Evolutionary conservation across 2,113 vertebrate species (phyloP).

Genomic region (Pseudonaja textilis): DNA sequence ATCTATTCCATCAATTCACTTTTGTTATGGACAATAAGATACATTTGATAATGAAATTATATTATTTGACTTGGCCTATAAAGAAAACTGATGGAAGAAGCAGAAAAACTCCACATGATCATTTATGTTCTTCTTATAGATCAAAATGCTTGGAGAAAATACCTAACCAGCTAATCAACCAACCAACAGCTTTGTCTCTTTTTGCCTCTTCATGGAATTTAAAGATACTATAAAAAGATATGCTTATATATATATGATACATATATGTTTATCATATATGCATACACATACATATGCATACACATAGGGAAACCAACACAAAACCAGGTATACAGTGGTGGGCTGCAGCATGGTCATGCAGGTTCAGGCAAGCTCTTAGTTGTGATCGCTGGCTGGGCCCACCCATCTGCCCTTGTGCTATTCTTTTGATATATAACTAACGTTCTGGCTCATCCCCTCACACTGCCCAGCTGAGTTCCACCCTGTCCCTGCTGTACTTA

Average conservation of each 20-base stretch:
- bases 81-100: background rate
- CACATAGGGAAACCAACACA: too few species aligned
- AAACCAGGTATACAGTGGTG: too few species aligned
- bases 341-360: too few species aligned
- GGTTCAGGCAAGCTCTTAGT: too few species aligned
- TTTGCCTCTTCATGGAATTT: background rate
- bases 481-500: too few species aligned
- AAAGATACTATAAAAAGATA: background rate
- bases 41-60: background rate
- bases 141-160: background rate
- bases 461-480: too few species aligned
- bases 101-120: background rate
- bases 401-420: too few species aligned
- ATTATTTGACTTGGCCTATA: background rate
- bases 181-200: background rate
- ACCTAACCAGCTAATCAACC: background rate
- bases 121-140: background rate
- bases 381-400: too few species aligned
- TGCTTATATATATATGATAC: background rate
- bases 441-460: too few species aligned
- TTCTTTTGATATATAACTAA: too few species aligned
- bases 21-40: background rate
- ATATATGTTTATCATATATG: background rate
- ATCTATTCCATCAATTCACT: background rate
- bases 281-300: background rate